Evolutionary conservation across 2,797 vertebrate genomes (phyloP).

Genomic region (Phoebastria nigripes): DNA sequence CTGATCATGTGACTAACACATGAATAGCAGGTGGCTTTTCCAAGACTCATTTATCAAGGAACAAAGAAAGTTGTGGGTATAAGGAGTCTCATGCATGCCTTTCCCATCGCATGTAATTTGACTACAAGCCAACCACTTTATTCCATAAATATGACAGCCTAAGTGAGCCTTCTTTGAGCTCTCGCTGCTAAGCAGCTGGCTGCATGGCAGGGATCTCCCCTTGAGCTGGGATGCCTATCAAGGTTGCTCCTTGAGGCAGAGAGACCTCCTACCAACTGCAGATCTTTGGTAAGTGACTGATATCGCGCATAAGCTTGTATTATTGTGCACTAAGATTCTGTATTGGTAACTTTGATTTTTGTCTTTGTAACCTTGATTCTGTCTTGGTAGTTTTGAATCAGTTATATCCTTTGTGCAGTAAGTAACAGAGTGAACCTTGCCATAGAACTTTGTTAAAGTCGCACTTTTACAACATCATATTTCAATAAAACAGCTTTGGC

Average conservation of each 20-base stretch:
- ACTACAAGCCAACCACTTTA: background rate
- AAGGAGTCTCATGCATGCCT: background rate
- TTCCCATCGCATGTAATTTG: background rate
- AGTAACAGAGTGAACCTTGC: background rate
- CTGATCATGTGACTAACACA: background rate
- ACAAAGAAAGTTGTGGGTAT: background rate
- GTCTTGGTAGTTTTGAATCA: background rate
- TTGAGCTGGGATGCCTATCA: background rate
- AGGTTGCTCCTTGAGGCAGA: background rate
- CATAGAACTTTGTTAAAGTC: background rate
- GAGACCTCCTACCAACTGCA: background rate
- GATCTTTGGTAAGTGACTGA: background rate
- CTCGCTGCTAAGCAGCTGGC: background rate
- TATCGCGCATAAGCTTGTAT: background rate
- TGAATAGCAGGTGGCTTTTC: background rate
- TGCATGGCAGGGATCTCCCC: background rate
- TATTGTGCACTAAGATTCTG: background rate
- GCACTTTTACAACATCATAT: background rate
- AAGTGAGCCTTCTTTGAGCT: background rate
- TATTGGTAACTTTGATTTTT: background rate
- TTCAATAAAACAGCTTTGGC: background rate
- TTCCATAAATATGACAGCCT: background rate
- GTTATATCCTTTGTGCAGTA: background rate
- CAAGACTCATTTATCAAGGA: background rate
- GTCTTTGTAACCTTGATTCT: background rate